Percentiles rank a stretch among this genome's conserved stretches.
phyloP scores from a whole-genome alignment of 2,797 vertebrate species.

The Emys orbicularis region DNA sequence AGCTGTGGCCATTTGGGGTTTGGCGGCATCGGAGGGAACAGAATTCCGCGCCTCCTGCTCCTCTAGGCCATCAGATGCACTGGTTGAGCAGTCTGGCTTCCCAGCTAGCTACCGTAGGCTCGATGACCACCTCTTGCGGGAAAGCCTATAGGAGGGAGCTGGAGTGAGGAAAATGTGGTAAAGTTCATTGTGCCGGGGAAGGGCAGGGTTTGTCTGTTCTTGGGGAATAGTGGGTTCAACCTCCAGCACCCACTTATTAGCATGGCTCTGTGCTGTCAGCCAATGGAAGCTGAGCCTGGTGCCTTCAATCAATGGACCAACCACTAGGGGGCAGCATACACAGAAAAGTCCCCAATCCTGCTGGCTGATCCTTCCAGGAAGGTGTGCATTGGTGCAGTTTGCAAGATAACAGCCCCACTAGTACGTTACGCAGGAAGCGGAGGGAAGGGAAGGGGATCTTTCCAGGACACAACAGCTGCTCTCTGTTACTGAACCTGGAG shows the following conservation, averaged over 20 bases:
- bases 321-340: background rate
- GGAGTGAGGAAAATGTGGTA: background rate
- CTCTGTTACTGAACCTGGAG: background rate
- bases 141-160: background rate
- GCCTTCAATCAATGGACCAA: no score
- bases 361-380: background rate
- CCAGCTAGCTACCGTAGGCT: background rate
- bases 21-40: background rate
- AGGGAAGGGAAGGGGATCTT: background rate
- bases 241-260: no score
- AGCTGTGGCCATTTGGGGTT: background rate
- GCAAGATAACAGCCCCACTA: background rate
- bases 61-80: background rate
- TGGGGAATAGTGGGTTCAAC: no score
- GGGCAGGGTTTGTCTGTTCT: background rate
- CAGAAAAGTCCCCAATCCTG: background rate
- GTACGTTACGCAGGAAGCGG: rapidly evolving
- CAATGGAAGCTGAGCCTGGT: background rate
- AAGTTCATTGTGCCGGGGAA: background rate
- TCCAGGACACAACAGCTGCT: slow-evolving; percentile 1
- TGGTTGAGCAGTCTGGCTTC: no score
- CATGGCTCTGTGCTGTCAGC: no score
- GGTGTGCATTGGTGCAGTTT: background rate
- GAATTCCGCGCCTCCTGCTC: background rate
- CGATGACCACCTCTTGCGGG: background rate